Evolutionary conservation across 2,797 vertebrate genomes (phyloP).

Genomic region (Diplodus puntazzo): DNA sequence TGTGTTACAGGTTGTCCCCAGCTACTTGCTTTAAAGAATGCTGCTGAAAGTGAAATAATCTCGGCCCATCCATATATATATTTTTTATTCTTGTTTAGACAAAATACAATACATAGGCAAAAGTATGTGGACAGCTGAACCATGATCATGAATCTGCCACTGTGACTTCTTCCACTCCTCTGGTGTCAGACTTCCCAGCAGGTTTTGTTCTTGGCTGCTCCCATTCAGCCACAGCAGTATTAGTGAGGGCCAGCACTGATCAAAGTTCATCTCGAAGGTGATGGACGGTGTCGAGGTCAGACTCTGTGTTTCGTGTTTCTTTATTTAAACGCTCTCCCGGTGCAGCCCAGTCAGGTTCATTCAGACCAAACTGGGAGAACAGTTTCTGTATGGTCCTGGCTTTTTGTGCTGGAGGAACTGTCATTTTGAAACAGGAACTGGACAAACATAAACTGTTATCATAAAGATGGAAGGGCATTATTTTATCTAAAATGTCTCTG

Average conservation of each 20-base stretch:
- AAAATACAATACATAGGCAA: not conserved
- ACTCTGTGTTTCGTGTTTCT: too few species aligned
- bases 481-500: not conserved
- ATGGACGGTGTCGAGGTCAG: not conserved
- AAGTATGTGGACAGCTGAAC: not conserved
- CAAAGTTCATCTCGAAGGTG: not conserved
- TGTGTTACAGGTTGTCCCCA: too few species aligned
- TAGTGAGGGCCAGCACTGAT: constrained; percentile 8
- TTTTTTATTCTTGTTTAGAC: not conserved
- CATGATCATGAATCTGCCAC: not conserved
- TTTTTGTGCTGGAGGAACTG: not conserved
- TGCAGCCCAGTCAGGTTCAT: not conserved
- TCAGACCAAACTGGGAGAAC: not conserved
- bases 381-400: not conserved
- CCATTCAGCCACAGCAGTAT: not conserved
- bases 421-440: not conserved
- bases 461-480: not conserved
- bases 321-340: not conserved
- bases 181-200: not conserved
- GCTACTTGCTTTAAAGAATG: too few species aligned
- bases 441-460: not conserved
- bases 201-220: not conserved
- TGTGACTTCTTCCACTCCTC: not conserved
- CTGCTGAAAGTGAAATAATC: not conserved
- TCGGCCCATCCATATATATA: too few species aligned